Base-by-base conservation (phyloP, 2,797 vertebrate genomes). In the Fistularia commersonii region DNA sequence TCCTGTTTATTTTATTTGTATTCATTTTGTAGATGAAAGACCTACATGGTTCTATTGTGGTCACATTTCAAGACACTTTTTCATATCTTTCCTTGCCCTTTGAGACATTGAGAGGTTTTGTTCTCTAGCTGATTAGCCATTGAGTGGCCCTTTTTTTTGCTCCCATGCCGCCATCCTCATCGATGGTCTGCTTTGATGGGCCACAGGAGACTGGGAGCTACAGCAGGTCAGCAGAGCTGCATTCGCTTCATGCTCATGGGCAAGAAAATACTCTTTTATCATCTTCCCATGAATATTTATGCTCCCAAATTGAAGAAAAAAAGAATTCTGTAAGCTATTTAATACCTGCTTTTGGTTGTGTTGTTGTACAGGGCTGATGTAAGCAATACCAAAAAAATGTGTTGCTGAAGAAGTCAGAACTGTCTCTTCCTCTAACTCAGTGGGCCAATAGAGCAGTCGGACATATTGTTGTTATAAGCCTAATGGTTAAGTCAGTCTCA, bases 281-380 rank as follows among this genome's bases (percentile, higher is more conserved):
- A 75, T 61, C 51, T 45, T 40, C 9, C 47, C 14, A 76, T 85
- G 77, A 76, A 83, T 85, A 85, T 81, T 64, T 69, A 81, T 74
- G 52, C 41, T 50, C 71, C 61, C 42, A 46, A 45, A 54, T 13
- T 41, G 43, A 43, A 49, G 49, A 15, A n/a, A 34, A 38, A 52
- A 58, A 47, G 41, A 52, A 48, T 54, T 71, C 55, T 69, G 61
- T 56, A 57, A 61, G 66, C 61, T 54, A 53, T 61, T 74, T 64
- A 53, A 60, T 32, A 42, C 9, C 3, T 13, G 69, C 45, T 52
- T 51, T 54, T 49, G 39, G 47, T 66, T 23, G 23, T 23, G 54
- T 61, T 61, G 61, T 61, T 74, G 56, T 54, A 54, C 74, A 58
- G 54, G 76, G 69, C 39, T 51, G 64, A 51, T 43, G 57, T 40